phyloP scores from a whole-genome alignment of 2,113 vertebrate species.

The Peucedramus taeniatus region DNA sequence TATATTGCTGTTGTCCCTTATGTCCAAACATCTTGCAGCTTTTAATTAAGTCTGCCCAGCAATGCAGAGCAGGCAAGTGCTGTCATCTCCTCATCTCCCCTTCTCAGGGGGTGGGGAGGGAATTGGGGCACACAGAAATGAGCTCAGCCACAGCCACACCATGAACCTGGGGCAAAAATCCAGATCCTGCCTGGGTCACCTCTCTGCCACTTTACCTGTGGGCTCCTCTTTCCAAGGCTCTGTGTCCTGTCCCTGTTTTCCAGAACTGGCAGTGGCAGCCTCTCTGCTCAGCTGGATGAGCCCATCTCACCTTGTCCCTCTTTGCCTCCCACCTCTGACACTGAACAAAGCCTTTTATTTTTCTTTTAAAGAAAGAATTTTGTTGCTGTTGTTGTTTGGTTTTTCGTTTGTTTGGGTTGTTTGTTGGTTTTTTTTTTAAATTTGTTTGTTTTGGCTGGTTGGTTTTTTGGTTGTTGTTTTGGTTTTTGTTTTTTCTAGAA shows the following conservation, averaged over 20 bases:
- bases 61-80: not conserved
- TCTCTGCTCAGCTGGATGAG: not conserved
- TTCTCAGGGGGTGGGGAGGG: not conserved
- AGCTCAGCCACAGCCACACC: not conserved
- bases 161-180: not conserved
- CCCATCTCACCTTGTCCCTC: not conserved
- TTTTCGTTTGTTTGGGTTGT: not conserved
- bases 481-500: not conserved
- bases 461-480: not conserved
- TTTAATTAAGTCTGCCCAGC: constrained; percentile 46
- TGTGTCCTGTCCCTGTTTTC: not conserved
- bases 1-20: not conserved
- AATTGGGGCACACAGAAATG: not conserved
- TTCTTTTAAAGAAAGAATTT: not conserved
- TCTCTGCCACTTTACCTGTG: not conserved
- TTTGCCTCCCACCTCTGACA: not conserved
- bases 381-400: not conserved
- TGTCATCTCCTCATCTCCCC: constrained; percentile 4
- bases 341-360: not conserved
- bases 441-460: not conserved
- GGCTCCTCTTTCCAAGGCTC: not conserved
- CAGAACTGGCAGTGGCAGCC: not conserved
- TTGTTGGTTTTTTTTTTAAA: not conserved
- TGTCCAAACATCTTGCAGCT: constrained; percentile 3
- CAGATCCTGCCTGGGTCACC: not conserved